Evolutionary conservation across 2,888 invertebrate genomes (phyloP).

Genomic region (Brachyptera putata): DNA sequence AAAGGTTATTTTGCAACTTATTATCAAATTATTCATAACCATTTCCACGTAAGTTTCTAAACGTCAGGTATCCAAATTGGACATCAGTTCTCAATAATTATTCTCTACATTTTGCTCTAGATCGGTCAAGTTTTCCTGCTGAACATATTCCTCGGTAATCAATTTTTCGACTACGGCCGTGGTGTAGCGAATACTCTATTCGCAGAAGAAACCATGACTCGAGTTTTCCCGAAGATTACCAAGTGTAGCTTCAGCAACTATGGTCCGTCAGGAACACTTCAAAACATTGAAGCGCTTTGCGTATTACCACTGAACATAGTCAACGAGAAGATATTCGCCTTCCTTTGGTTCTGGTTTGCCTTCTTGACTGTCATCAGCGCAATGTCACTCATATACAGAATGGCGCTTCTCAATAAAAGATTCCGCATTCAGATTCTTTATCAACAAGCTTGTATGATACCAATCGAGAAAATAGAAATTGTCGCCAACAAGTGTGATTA

Average conservation of each 20-base stretch:
- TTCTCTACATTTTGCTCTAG: no score
- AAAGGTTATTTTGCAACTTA: no score
- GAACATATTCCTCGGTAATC: slow-evolving; percentile 60
- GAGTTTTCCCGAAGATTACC: slow-evolving; percentile 64
- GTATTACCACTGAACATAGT: slow-evolving; percentile 35
- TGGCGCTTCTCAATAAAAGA: background rate
- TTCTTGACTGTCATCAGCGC: slow-evolving; percentile 38
- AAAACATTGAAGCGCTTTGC: slow-evolving; percentile 44
- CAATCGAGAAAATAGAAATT: background rate
- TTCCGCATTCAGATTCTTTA: background rate
- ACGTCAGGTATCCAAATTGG: no score
- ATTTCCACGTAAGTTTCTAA: no score
- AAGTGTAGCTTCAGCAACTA: slow-evolving; percentile 46
- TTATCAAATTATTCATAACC: no score
- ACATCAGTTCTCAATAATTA: no score
- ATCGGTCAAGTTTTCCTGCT: slow-evolving; percentile 64
- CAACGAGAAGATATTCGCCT: slow-evolving; percentile 48
- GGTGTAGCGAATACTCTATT: slow-evolving; percentile 43
- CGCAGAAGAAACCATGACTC: slow-evolving; percentile 62
- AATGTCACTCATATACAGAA: slow-evolving; percentile 62
- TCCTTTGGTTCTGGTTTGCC: slow-evolving; percentile 72
- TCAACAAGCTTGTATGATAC: background rate
- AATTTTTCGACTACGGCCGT: slow-evolving; percentile 58
- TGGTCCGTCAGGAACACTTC: slow-evolving; percentile 44
- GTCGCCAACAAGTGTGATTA: slow-evolving; percentile 37